Percentiles rank a stretch among this genome's conserved stretches.
These are phyloP conservation scores for Perca schrenkii DNA, from an alignment of 2,113 vertebrate species.

Conservation along the genomic window DNA sequence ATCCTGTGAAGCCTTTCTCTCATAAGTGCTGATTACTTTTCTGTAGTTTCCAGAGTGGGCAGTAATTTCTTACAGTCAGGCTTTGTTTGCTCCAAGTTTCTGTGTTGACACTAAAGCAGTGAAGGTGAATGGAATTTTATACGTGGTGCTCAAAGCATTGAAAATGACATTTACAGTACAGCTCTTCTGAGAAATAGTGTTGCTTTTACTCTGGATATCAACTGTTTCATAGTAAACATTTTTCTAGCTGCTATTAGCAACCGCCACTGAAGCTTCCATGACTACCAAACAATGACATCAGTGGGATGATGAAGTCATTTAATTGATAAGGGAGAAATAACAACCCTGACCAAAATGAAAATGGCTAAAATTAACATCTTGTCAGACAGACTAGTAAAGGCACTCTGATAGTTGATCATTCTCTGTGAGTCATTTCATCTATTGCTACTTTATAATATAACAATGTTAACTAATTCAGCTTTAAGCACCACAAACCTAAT, in stretches of 20 bases:
- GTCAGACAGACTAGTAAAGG: neutral
- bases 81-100: constrained; percentile 28
- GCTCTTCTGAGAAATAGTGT: neutral
- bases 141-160: neutral
- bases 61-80: constrained; percentile 26
- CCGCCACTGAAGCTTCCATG: neutral
- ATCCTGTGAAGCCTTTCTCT: constrained; percentile 20
- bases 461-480: neutral
- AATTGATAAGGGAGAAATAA: neutral
- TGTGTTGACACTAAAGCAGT: neutral
- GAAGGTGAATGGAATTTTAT: neutral
- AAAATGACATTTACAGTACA: neutral
- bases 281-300: neutral
- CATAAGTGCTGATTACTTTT: constrained; percentile 42
- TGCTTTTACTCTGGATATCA: neutral
- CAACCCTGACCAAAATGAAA: neutral
- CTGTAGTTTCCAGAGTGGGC: constrained; percentile 31
- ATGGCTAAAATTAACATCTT: neutral
- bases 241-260: neutral
- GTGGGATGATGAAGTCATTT: neutral
- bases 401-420: neutral
- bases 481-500: constrained; percentile 5
- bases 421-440: neutral
- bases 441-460: neutral
- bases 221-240: neutral